Conservation (phyloP, 2,888 invertebrate species). For the Sminthurides aquaticus region DNA sequence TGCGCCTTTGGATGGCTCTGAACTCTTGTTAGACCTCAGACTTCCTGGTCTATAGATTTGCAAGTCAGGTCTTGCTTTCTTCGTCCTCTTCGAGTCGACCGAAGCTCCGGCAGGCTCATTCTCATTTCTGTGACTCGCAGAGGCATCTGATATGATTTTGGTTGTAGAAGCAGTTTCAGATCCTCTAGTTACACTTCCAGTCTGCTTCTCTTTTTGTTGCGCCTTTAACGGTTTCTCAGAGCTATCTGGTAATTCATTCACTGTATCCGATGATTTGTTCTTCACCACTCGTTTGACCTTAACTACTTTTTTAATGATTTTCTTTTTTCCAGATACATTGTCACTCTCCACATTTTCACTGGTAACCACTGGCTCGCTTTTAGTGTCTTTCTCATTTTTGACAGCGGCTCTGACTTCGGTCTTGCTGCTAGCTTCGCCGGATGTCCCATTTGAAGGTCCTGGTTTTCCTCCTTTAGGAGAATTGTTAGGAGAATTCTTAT, state of each 20-base stretch:
- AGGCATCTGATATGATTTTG: neutral
- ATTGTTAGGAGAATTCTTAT: too few species aligned
- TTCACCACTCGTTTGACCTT: constrained; percentile 20
- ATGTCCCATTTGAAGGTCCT: constrained; percentile 1
- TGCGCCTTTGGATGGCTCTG: neutral
- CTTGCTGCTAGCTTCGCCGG: neutral
- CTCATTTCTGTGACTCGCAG: neutral
- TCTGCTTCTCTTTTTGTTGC: neutral
- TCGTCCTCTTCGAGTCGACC: constrained; percentile 7
- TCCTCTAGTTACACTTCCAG: neutral
- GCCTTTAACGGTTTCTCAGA: neutral
- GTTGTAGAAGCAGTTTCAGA: neutral
- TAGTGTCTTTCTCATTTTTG: neutral
- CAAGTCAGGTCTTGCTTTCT: constrained; percentile 63
- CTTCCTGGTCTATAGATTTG: constrained; percentile 78
- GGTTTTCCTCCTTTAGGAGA: too few species aligned
- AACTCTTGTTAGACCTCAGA: neutral
- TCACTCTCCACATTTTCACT: constrained; percentile 11
- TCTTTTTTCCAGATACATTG: constrained; percentile 15
- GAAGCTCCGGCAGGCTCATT: neutral
- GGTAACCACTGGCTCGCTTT: neutral
- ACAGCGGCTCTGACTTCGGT: too few species aligned
- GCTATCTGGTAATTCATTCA: neutral
- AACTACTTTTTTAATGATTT: constrained; percentile 25
- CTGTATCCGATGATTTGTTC: neutral